Evolutionary conservation across 2,888 invertebrate genomes (phyloP).

Genomic region (Eristalinus aeneus): DNA sequence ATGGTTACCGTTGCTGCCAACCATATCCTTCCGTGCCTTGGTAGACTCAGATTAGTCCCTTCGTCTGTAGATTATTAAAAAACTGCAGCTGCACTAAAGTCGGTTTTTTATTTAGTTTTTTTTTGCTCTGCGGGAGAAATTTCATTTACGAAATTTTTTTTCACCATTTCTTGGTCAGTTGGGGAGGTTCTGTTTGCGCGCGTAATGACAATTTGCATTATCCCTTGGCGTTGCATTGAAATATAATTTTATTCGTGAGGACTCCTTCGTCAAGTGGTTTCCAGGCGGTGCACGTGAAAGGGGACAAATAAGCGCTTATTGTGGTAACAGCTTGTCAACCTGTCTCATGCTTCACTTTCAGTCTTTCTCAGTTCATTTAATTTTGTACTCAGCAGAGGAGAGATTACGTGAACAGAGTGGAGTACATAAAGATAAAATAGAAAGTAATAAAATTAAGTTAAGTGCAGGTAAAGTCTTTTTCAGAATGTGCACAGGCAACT

Average conservation of each 20-base stretch:
- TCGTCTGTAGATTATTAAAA: constrained; percentile 30
- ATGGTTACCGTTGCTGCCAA: background rate
- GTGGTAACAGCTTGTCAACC: constrained; percentile 37
- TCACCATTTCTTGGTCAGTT: constrained; percentile 8
- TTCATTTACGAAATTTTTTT: constrained; percentile 19
- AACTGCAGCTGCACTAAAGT: constrained; percentile 31
- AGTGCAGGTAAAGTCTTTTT: background rate
- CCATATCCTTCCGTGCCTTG: background rate
- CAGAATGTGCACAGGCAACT: background rate
- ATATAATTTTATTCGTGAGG: constrained; percentile 14
- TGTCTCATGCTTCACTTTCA: background rate
- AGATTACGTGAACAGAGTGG: constrained; percentile 21
- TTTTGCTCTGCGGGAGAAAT: background rate
- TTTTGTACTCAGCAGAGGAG: constrained; percentile 20
- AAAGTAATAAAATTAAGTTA: constrained; percentile 41
- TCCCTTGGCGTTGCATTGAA: constrained; percentile 30
- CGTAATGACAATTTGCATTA: constrained; percentile 38
- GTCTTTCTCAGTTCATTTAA: constrained; percentile 47
- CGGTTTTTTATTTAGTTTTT: background rate
- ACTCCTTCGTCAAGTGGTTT: constrained; percentile 22
- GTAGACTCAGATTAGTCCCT: constrained; percentile 24
- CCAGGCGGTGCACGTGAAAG: constrained; percentile 31
- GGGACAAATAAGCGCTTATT: constrained; percentile 36
- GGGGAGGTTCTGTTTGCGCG: background rate
- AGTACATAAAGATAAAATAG: constrained; percentile 4